Base-by-base conservation (phyloP, 2,113 vertebrate species). In the Rhagologus leucostigma region DNA sequence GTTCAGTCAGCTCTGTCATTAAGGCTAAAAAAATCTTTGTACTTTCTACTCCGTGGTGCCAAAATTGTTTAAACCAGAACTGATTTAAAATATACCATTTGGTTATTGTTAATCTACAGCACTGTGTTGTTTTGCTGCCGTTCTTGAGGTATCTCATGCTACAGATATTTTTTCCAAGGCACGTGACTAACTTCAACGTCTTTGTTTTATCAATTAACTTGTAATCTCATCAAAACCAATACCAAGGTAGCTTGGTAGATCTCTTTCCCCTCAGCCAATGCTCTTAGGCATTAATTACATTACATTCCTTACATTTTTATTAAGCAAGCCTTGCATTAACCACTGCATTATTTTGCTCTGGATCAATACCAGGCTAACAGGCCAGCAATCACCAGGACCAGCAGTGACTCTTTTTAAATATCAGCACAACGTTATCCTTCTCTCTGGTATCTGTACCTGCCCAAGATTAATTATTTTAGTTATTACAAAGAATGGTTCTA, bases 311-410 rank as follows among this genome's bases (percentile, higher is more conserved):
- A 71, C 44, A 7, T 79, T 93, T 91, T 84, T 85, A 94, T 82
- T 56, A 82, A 87, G 62, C 57, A 93, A 91, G 64, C 65, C 57
- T 52, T 84, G 19, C 78, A 94, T 84, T 93, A 95, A 64, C 10
- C 44, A 52, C 68, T 68, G 69, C 42, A 81, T 92, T 95, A 62
- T 92, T 93, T 89, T 74, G 64, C n/a, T 94, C 13, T 13, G 11
- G 94, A 95, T 96, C 94, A 56, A 75, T 89, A 92, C 10, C 76
- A 91, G 80, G n/a, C 62, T 93, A 90, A 83, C n/a, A 92, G 85
- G 71, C 55, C 73, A 92, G 83, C 83, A 88, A 92, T 83, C 84
- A 88, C 35, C 79, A 64, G 39, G 26, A 80, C 17, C 6, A 3
- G 75, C 71, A 70, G 75, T 46, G 55, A 55, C 10, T 86, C 42